These are phyloP conservation scores for Herpetotheres cachinnans DNA, from an alignment of 2,113 vertebrate genomes.

Conservation along the genomic window DNA sequence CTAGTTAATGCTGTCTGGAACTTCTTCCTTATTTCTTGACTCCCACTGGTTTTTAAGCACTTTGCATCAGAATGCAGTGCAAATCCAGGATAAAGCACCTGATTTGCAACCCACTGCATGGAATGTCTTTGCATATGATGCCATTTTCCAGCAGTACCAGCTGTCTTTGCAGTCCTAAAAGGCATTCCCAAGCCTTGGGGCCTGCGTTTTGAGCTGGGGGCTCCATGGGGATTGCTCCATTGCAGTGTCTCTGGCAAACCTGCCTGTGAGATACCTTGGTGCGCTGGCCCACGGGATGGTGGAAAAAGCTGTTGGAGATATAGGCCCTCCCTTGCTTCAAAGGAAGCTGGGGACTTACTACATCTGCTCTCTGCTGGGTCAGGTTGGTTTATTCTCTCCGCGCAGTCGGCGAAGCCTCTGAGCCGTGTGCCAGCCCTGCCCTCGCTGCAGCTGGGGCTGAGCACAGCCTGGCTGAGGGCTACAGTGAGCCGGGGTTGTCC, in stretches of 20 bases:
- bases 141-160: background rate
- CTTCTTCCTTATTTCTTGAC: background rate
- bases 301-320: background rate
- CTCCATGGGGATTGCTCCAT: background rate
- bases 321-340: accelerated
- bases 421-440: background rate
- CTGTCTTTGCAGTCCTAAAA: background rate
- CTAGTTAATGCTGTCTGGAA: slow-evolving; percentile 20
- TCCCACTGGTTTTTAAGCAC: slow-evolving; percentile 33
- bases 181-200: background rate
- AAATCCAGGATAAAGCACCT: slow-evolving; percentile 20
- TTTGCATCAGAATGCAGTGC: slow-evolving; percentile 7
- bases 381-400: background rate
- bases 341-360: background rate
- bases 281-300: background rate
- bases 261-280: background rate
- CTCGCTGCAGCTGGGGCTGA: accelerated
- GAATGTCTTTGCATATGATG: background rate
- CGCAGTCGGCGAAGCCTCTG: background rate
- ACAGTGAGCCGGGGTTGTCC: background rate
- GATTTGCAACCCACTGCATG: background rate
- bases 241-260: background rate
- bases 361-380: background rate
- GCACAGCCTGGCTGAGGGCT: background rate
- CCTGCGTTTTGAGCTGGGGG: background rate